Evolutionary conservation across 1,140 invertebrate genomes (phyloP), one percentile per base, ranked within the genome.

Genomic region (Acromyrmex echinatior): DNA sequence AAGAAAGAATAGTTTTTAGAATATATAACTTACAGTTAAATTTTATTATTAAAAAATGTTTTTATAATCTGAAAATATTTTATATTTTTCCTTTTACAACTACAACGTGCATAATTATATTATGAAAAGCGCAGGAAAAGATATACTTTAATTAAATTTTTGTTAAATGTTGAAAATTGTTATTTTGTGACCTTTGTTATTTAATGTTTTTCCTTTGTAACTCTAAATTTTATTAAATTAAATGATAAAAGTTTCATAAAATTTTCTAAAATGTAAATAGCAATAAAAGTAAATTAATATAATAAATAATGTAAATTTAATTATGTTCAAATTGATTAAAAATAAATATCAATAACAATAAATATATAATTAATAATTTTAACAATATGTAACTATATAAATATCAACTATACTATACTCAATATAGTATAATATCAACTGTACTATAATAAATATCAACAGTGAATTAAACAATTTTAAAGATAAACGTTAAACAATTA

Each of bases 81-180:
- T 21, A 58, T 35, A 58, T 7, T 56, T 31, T 56, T 58, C 14
- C 2, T 0, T 18, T 31, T 18, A 14, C 28, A 58, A 49, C 18
- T 16, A 7, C 12, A 56, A 9, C 18, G 16, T 16, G 0, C n/a
- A 74, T 39, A 74, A 56, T 31, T 76, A 1, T 53, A 35, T 76
- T 76, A 31, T n/a, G 3, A 58, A 53, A 76, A 74, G 6, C 16
- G 16, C 18, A 10, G 0, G 18, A 39, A 35, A 16, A 35, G 18
- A 39, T 74, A 58, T 21, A 58, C 28, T 58, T 76, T 76, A 76
- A 76, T 76, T 76, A 58, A n/a, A 76, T 76, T 58, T 76, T 58
- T 39, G 1, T 56, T 1, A 53, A 58, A 3, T 21, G 31, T 58
- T 21, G 12, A 35, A 58, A 58, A 58, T 58, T 76, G 12, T 35